Base-by-base conservation (phyloP, 2,888 invertebrate species). In the Chirona hameri region DNA sequence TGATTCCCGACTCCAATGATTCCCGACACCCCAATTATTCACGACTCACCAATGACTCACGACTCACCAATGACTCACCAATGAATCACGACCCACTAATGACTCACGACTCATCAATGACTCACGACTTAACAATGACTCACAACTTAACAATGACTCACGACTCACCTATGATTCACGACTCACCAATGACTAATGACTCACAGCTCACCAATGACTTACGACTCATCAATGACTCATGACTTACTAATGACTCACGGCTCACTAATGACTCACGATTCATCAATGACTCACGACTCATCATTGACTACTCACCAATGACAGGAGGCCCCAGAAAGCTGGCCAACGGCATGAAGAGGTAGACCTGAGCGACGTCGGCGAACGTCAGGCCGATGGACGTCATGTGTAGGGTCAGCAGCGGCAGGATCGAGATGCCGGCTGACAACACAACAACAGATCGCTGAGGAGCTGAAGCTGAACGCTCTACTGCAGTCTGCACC, bases 371-470 rank as follows among this genome's bases (percentile, higher is more conserved):
- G 84, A 95, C 94, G 90, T 96, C 95, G 86, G 94, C 93, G 85
- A 95, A 93, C 81, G 94, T 93, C 83, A 96, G 90, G 84, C 96
- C 96, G 87, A 96, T 93, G 87, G 94, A 93, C 89, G 94, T 94
- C 96, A 96, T 96, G 89, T 95, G 96, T 85, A 96, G 93, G 2
- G 95, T 94, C 86, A 96, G 89, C 88, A 95, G 96, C 0, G 96
- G 96, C 83, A 96, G 89, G 82, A 96, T 90, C 14, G 94, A 94
- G 82, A 95, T 94, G 60, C 94, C 93, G 21, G 76, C 84, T 86
- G 69, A 82, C 84, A 15, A 29, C 60, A 69, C 9, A 69, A 39
- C 39, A 39, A 39, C 39, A 39, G 4, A 39, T n/a, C n/a, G 39
- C 39, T 39, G 39, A 39, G 7, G 39, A 39, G 39, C 39, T 39